Percentiles rank a stretch among this genome's conserved stretches.
These are phyloP conservation scores for Arizona elegans DNA, from an alignment of 2,113 vertebrate genomes.

Conservation along the genomic window DNA sequence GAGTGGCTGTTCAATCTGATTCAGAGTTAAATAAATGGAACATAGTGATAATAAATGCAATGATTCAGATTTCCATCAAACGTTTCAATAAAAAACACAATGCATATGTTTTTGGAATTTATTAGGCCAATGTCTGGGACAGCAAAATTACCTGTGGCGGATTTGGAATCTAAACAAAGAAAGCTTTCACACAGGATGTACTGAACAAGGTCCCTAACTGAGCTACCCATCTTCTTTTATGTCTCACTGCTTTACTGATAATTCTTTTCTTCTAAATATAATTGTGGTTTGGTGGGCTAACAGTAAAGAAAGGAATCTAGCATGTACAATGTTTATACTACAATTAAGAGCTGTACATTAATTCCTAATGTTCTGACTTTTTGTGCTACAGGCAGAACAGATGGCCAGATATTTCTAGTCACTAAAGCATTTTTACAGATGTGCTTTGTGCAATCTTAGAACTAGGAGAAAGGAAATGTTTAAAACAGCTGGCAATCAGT, in stretches of 20 bases:
- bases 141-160: background rate
- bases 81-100: background rate
- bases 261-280: background rate
- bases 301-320: background rate
- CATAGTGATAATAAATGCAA: background rate
- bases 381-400: background rate
- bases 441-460: background rate
- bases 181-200: background rate
- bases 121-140: background rate
- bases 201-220: background rate
- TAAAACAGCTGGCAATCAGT: background rate
- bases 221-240: background rate
- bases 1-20: background rate
- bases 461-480: background rate
- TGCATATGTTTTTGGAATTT: background rate
- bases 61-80: background rate
- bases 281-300: background rate
- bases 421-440: background rate
- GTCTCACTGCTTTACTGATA: background rate
- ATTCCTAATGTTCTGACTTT: background rate
- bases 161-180: background rate
- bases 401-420: background rate
- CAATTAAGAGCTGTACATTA: background rate
- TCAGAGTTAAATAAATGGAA: background rate
- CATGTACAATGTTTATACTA: background rate